phyloP scores from a whole-genome alignment of 1,140 invertebrate genomes.

The Macrobrachium rosenbergii region DNA sequence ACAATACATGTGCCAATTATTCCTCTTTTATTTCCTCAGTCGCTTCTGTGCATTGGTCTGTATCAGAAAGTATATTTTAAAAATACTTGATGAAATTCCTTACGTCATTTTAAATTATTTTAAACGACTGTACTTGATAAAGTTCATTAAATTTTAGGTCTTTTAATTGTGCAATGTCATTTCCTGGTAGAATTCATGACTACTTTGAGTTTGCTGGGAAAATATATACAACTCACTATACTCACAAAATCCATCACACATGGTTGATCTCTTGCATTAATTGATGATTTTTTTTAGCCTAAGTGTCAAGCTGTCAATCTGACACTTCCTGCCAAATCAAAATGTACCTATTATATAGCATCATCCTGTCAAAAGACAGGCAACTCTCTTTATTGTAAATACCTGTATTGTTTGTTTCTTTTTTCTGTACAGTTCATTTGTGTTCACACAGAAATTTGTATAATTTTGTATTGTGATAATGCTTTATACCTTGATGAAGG shows the following conservation, averaged over 20 bases:
- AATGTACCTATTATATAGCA: constrained; percentile 50
- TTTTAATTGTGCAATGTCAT: constrained; percentile 39
- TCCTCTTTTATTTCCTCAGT: constrained; percentile 5
- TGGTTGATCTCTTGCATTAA: constrained; percentile 41
- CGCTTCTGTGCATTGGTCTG: constrained; percentile 4
- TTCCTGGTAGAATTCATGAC: background rate
- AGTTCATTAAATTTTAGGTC: constrained; percentile 23
- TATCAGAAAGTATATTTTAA: background rate
- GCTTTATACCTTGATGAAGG: constrained; percentile 47
- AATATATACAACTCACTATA: background rate
- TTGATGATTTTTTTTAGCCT: constrained; percentile 16
- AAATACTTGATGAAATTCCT: no score
- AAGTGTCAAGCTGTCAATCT: constrained; percentile 31
- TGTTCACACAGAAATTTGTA: constrained; percentile 57
- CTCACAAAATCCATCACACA: constrained; percentile 29
- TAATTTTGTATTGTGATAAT: constrained; percentile 58
- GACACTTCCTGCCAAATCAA: constrained; percentile 54
- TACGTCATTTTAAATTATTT: background rate
- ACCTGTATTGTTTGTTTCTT: constrained; percentile 16
- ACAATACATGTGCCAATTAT: background rate
- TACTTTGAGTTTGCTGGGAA: no score
- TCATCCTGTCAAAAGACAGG: constrained; percentile 13
- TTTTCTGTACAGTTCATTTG: constrained; percentile 55
- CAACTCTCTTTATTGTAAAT: constrained; percentile 34
- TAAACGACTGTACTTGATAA: background rate